Conservation (phyloP, 1,140 invertebrate genomes). For the Drosophila pseudoananassae region DNA sequence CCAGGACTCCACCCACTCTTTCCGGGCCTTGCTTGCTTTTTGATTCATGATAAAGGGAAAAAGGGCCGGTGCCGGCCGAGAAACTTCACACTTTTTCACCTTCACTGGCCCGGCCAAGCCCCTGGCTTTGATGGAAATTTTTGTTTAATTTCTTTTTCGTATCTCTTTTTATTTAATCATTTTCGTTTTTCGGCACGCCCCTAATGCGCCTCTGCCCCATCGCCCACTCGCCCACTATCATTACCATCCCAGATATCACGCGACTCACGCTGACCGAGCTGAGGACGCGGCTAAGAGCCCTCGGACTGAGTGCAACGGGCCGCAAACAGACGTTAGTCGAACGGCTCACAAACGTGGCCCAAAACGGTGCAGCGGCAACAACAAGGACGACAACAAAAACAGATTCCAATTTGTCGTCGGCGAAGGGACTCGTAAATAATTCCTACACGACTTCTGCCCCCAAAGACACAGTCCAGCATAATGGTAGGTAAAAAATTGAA, state of each 20-base stretch:
- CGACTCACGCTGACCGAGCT: constrained; percentile 68
- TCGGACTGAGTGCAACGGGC: constrained; percentile 64
- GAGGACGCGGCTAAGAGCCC: constrained; percentile 60
- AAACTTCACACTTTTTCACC: constrained; percentile 16
- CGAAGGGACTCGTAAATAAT: constrained; percentile 60
- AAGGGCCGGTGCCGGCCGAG: constrained; percentile 6
- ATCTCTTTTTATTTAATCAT: constrained; percentile 55
- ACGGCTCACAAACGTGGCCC: constrained; percentile 47
- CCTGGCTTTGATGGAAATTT: constrained; percentile 28
- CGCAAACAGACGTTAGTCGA: constrained; percentile 66
- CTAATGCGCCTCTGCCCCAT: constrained; percentile 34
- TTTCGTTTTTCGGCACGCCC: constrained; percentile 56
- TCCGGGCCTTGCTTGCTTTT: constrained; percentile 36
- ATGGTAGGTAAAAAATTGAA: constrained; percentile 52
- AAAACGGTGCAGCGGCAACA: constrained; percentile 12
- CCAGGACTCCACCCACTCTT: constrained; percentile 11
- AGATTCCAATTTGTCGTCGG: constrained; percentile 57
- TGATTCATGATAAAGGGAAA: constrained; percentile 51
- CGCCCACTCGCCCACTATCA: constrained; percentile 19
- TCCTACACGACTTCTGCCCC: constrained; percentile 24
- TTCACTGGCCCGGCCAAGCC: constrained; percentile 18
- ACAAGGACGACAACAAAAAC: constrained; percentile 19
- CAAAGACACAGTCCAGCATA: constrained; percentile 7
- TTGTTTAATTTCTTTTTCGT: constrained; percentile 43
- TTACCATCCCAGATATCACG: constrained; percentile 51